These are phyloP conservation scores for Typhlomys cinereus DNA, from an alignment of 2,113 vertebrate genomes.

Conservation along the genomic window DNA sequence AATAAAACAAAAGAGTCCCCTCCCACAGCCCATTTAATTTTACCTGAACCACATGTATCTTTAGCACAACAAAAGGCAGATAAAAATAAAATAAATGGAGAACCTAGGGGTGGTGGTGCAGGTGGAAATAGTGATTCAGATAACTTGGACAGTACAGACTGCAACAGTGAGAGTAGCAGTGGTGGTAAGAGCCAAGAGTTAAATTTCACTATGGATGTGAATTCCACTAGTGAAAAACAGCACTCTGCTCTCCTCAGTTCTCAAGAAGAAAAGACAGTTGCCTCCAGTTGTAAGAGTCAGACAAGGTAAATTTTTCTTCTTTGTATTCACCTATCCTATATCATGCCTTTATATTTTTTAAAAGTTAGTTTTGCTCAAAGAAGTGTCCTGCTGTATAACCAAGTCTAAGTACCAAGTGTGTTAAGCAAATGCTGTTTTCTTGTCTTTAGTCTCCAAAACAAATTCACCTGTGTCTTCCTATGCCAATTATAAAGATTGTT, in stretches of 20 bases:
- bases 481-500: slow-evolving; percentile 31
- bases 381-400: too few species aligned
- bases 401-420: slow-evolving; percentile 13
- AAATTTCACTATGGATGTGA: slow-evolving; percentile 91
- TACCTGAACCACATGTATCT: slow-evolving; percentile 96
- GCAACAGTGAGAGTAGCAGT: slow-evolving; percentile 97
- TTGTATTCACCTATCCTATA: not conserved
- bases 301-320: slow-evolving; percentile 84
- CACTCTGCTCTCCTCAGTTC: slow-evolving; percentile 87
- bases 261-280: slow-evolving; percentile 90
- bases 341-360: too few species aligned
- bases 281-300: slow-evolving; percentile 91
- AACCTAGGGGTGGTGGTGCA: slow-evolving; percentile 88
- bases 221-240: slow-evolving; percentile 88
- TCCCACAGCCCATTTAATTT: slow-evolving; percentile 94
- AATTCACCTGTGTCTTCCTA: slow-evolving; percentile 9
- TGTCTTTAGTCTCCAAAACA: slow-evolving; percentile 35
- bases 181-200: slow-evolving; percentile 97
- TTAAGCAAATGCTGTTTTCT: slow-evolving; percentile 24
- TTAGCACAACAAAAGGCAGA: slow-evolving; percentile 97
- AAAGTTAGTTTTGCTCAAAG: too few species aligned
- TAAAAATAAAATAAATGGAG: slow-evolving; percentile 98
- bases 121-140: slow-evolving; percentile 97
- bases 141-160: slow-evolving; percentile 96
- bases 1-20: slow-evolving; percentile 97